Conservation (phyloP, 2,888 invertebrate species). For the Tanytarsus gracilentus region DNA sequence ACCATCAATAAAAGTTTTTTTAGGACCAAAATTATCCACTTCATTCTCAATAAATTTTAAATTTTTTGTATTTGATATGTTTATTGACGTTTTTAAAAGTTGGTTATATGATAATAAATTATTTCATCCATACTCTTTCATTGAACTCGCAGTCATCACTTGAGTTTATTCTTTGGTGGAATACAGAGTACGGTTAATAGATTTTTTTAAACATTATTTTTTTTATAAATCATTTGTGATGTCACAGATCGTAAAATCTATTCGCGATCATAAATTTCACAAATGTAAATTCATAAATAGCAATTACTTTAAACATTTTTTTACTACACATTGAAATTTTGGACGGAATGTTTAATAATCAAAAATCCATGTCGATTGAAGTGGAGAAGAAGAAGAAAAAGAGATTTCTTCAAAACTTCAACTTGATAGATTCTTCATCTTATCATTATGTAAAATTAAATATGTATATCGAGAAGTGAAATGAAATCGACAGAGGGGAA, state of each 20-base stretch:
- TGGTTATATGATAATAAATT: background rate
- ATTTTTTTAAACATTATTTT: background rate
- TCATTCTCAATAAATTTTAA: no score
- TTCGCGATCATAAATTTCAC: background rate
- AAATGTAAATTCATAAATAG: slow-evolving; percentile 28
- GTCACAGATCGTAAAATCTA: background rate
- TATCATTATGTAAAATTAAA: background rate
- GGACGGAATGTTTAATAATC: slow-evolving; percentile 29
- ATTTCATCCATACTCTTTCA: no score
- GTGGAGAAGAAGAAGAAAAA: background rate
- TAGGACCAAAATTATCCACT: no score
- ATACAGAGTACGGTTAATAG: background rate
- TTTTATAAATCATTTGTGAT: background rate
- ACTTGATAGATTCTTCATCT: no score
- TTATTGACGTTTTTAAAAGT: background rate
- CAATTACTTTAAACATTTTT: slow-evolving; percentile 21
- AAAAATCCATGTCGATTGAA: background rate
- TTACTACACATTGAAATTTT: slow-evolving; percentile 29
- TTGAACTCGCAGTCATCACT: no score
- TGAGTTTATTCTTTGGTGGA: slow-evolving; percentile 2
- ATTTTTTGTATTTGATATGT: slow-evolving; percentile 2
- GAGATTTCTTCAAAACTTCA: background rate
- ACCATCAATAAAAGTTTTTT: no score
- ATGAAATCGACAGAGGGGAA: background rate
- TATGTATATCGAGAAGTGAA: background rate